Percentiles rank a stretch among this genome's conserved stretches.
These are phyloP conservation scores for Catharus fuscescens DNA, from an alignment of 2,113 vertebrate species.

Conservation along the genomic window DNA sequence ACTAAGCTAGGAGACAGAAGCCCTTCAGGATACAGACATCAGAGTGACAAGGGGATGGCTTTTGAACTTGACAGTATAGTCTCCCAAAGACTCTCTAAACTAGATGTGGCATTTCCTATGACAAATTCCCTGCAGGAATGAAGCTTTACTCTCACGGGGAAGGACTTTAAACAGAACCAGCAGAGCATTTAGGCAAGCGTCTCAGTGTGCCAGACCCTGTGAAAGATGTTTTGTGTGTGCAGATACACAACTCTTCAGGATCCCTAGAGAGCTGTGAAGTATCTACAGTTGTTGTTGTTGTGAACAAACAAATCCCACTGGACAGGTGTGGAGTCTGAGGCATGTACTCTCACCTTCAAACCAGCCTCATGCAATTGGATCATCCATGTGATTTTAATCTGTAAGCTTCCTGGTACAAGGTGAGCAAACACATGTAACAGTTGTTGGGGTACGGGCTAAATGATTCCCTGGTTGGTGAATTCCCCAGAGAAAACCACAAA, in stretches of 20 bases:
- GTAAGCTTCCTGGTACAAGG: not conserved
- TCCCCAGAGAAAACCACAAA: not conserved
- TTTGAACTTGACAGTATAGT: not conserved
- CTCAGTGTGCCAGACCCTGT: not conserved
- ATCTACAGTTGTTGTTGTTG: not conserved
- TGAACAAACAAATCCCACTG: not conserved
- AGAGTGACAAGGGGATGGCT: not conserved
- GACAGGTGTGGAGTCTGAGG: not conserved
- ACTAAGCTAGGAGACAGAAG: not conserved
- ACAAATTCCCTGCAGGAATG: not conserved
- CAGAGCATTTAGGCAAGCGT: not conserved
- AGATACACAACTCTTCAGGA: not conserved
- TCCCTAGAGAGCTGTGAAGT: not conserved
- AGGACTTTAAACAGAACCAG: not conserved
- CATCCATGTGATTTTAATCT: not conserved
- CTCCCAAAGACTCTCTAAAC: not conserved
- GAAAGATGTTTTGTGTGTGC: not conserved
- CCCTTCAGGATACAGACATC: not conserved
- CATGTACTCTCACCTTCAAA: not conserved
- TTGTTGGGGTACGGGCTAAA: not conserved
- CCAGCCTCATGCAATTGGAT: not conserved
- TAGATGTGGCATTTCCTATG: not conserved
- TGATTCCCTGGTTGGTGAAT: not conserved
- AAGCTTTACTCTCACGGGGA: not conserved
- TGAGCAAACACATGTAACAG: not conserved